These are phyloP conservation scores for Meda fulgida DNA, from an alignment of 2,797 vertebrate genomes.

Conservation along the genomic window DNA sequence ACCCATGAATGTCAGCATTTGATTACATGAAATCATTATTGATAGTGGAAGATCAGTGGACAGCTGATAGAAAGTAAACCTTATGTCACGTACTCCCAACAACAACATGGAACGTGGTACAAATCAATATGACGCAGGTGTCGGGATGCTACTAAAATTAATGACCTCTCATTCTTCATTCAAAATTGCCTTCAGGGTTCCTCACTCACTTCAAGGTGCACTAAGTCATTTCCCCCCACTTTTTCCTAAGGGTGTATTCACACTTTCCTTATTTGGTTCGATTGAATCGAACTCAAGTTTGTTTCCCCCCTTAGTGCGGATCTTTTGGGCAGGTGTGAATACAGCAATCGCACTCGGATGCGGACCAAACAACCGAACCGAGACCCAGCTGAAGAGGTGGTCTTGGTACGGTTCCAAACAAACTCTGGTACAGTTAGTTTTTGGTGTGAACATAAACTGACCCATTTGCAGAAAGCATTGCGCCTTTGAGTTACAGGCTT, in stretches of 20 bases:
- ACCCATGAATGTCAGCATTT: not conserved
- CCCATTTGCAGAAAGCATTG: too few relatives aligned
- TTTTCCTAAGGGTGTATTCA: not conserved
- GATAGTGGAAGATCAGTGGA: conserved; percentile 14
- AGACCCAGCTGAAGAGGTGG: too few relatives aligned
- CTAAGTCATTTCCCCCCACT: conserved; percentile 5
- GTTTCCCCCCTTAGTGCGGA: too few relatives aligned
- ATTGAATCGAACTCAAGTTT: too few relatives aligned
- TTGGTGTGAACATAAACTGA: too few relatives aligned
- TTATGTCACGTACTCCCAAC: not conserved
- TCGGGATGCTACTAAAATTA: not conserved
- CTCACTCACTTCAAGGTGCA: conserved; percentile 29
- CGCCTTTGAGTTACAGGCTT: too few relatives aligned
- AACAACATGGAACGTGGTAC: not conserved
- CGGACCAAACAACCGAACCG: too few relatives aligned
- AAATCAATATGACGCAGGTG: conserved; percentile 28
- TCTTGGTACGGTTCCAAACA: too few relatives aligned
- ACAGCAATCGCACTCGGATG: too few relatives aligned
- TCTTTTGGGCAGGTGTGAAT: too few relatives aligned
- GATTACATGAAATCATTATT: conserved; percentile 3
- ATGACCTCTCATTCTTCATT: not conserved
- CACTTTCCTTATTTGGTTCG: too few relatives aligned
- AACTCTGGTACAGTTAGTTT: too few relatives aligned
- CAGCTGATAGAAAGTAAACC: not conserved
- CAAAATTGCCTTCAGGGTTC: not conserved